These are phyloP conservation scores for Toxotes jaculatrix DNA, from an alignment of 2,113 vertebrate genomes.

Conservation along the genomic window DNA sequence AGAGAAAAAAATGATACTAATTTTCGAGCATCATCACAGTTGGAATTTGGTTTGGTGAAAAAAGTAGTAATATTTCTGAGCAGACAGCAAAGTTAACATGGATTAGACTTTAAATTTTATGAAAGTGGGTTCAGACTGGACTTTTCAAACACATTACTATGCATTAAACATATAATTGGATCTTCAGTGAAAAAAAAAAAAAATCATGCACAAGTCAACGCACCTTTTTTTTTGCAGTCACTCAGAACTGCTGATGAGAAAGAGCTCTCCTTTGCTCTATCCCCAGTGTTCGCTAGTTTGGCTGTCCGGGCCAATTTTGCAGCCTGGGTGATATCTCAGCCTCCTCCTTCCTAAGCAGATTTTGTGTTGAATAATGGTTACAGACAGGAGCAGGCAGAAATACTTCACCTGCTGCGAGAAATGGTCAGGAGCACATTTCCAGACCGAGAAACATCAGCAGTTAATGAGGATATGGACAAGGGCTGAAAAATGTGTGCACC, in stretches of 20 bases:
- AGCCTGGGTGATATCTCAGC: slow-evolving; percentile 44
- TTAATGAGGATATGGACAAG: slow-evolving; percentile 35
- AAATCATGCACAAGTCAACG: slow-evolving; percentile 21
- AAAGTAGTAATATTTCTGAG: neutral
- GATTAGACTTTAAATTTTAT: slow-evolving; percentile 5
- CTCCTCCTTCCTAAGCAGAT: slow-evolving; percentile 60
- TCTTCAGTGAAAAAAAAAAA: slow-evolving; percentile 30
- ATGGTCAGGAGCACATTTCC: slow-evolving; percentile 40
- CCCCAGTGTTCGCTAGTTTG: slow-evolving; percentile 43
- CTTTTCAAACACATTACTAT: slow-evolving; percentile 44
- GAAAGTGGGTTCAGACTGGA: slow-evolving; percentile 29
- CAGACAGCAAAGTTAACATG: neutral
- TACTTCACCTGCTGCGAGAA: slow-evolving; percentile 34
- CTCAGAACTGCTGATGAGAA: slow-evolving; percentile 73
- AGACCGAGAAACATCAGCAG: slow-evolving; percentile 24
- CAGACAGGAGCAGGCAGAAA: slow-evolving; percentile 47
- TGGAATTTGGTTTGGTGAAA: neutral
- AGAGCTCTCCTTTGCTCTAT: slow-evolving; percentile 48
- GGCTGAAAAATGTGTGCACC: slow-evolving; percentile 11
- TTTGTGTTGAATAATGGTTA: slow-evolving; percentile 54
- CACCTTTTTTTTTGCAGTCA: slow-evolving; percentile 37
- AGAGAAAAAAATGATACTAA: neutral
- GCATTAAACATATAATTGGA: slow-evolving; percentile 54
- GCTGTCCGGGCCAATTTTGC: slow-evolving; percentile 55
- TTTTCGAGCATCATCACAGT: no score